Base-by-base conservation (phyloP, 2,888 invertebrate species). In the Celastrina argiolus region DNA sequence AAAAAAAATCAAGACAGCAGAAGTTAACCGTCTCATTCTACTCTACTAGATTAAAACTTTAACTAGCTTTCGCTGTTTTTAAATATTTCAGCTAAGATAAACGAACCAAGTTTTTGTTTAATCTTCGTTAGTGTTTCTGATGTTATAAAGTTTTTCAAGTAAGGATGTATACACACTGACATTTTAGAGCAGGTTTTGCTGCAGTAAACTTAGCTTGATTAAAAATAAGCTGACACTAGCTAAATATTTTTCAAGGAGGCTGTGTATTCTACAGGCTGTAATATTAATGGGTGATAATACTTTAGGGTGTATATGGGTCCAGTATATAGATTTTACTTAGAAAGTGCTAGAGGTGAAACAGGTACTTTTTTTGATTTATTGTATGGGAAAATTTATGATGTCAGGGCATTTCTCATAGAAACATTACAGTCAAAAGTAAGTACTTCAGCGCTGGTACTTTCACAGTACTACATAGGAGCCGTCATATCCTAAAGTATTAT, bases 31-130 rank as follows among this genome's bases (percentile, higher is more conserved):
- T 22, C 31, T 8, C 31, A 31, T n/a, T 28, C 28, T 31, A 58
- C 58, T n/a, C n/a, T 28, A 58, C 31, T 58, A 31, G 28, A 58
- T 58, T 58, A 31, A 31, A 58, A 31, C 31, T 58, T 58, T 58
- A 58, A 58, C 58, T 31, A 58, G 58, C 58, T 31, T 58, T 58
- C 28, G 31, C 22, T 36, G 61, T 34, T 61, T 61, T 61, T 61
- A 61, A 61, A 61, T 36, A 61, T 61, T 59, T 61, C 14, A 61
- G 61, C 36, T 39, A 61, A 61, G 61, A 36, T 61, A 59, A 59
- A 31, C 36, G 36, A 36, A 39, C 36, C 12, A 61, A 61, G 61
- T 61, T 61, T 61, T 61, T 61, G 61, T 61, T 36, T 39, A 61
- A 36, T 36, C 61, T 61, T 61, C 61, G 61, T 61, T 61, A 61